These are phyloP conservation scores for Montifringilla adamsi DNA, from an alignment of 2,113 vertebrate genomes.

Conservation along the genomic window DNA sequence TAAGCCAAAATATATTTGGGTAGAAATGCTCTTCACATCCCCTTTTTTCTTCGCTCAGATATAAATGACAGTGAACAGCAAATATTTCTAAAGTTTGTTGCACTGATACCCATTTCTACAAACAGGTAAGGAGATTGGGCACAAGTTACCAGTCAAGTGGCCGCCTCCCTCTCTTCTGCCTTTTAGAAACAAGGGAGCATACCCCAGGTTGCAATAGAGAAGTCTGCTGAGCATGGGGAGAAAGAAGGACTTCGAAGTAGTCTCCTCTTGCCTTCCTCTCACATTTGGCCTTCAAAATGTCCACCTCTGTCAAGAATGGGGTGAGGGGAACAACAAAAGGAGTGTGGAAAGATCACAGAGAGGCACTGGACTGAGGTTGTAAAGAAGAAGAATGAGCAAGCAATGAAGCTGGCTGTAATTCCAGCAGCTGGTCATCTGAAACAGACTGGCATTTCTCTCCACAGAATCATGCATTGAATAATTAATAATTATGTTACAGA, in stretches of 20 bases:
- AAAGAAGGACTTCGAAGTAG: background rate
- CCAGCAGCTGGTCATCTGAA: background rate
- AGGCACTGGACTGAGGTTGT: background rate
- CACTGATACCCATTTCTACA: background rate
- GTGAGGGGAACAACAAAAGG: background rate
- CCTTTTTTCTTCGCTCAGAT: background rate
- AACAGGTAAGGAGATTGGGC: background rate
- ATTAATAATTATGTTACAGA: background rate
- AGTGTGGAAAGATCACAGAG: background rate
- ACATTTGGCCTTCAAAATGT: background rate
- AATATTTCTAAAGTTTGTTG: background rate
- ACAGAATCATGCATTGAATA: background rate
- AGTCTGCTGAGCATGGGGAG: background rate
- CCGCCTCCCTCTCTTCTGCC: background rate
- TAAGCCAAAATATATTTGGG: background rate
- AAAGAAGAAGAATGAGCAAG: background rate
- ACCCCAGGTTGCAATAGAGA: background rate
- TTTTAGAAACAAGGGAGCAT: background rate
- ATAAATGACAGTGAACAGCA: background rate
- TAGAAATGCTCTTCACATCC: background rate
- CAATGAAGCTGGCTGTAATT: background rate
- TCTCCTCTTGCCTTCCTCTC: background rate
- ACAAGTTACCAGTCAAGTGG: background rate
- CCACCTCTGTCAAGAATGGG: background rate
- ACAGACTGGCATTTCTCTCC: background rate